Percentiles rank a stretch among this genome's conserved stretches.
These are phyloP conservation scores for Micromys minutus DNA, from an alignment of 2,113 vertebrate genomes.

Conservation along the genomic window DNA sequence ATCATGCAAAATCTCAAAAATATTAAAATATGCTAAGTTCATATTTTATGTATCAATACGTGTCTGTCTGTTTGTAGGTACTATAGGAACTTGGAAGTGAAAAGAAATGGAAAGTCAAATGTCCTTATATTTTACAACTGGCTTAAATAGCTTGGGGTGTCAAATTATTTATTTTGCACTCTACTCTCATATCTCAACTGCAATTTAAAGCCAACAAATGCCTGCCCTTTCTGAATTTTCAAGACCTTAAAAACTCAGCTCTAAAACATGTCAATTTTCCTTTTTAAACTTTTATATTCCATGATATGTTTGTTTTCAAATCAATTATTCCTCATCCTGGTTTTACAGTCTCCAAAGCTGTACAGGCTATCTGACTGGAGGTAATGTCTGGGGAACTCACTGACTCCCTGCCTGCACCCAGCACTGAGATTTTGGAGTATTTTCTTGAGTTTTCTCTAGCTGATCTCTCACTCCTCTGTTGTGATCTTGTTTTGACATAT, in stretches of 20 bases:
- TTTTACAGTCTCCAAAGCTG: not conserved
- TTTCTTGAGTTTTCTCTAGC: not conserved
- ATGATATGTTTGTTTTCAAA: not conserved
- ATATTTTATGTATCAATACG: not conserved
- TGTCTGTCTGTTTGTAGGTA: not conserved
- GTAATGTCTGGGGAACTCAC: not conserved
- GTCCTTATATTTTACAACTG: not conserved
- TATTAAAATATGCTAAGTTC: not conserved
- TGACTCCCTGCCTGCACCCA: not conserved
- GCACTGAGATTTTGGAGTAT: not conserved
- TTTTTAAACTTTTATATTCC: not conserved
- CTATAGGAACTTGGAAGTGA: not conserved
- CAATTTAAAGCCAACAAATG: not conserved
- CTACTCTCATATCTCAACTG: not conserved
- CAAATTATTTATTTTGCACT: constrained; percentile 4
- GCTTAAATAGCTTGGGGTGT: not conserved
- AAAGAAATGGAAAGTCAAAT: not conserved
- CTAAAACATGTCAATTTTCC: not conserved
- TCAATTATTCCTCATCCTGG: not conserved
- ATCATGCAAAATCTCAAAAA: not conserved
- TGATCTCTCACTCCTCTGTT: not conserved
- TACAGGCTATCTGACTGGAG: not conserved
- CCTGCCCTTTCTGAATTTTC: not conserved
- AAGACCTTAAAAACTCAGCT: not conserved
- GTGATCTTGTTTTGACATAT: not conserved